Conservation (phyloP, 2,888 invertebrate genomes). For the Enoplolaimus lenunculus region DNA sequence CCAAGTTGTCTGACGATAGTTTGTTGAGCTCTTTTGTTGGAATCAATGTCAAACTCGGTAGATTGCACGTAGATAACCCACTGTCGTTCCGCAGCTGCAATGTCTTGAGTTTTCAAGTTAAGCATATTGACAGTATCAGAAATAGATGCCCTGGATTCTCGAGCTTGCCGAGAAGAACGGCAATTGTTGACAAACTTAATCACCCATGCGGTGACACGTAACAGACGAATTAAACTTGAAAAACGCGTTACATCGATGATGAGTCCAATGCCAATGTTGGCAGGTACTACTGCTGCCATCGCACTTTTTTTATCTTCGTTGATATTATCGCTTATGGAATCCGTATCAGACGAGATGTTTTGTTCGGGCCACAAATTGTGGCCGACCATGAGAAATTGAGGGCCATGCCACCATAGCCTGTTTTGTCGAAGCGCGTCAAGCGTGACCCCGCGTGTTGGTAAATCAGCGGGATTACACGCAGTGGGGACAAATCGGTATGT, state of each 20-base stretch:
- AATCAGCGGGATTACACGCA: conserved; percentile 29
- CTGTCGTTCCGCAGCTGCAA: neutral
- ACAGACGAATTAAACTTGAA: neutral
- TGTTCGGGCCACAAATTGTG: neutral
- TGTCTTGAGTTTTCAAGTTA: neutral
- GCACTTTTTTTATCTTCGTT: neutral
- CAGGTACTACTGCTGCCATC: neutral
- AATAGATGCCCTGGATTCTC: neutral
- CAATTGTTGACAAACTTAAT: neutral
- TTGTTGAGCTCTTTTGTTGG: neutral
- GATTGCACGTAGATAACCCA: neutral
- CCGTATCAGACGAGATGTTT: neutral
- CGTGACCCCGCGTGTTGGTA: neutral
- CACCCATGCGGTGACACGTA: neutral
- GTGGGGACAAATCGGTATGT: conserved; percentile 18
- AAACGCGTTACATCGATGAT: neutral
- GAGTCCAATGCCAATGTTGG: neutral
- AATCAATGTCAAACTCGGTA: neutral
- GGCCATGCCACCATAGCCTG: neutral
- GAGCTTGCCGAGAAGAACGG: neutral
- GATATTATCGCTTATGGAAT: neutral
- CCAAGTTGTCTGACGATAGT: neutral
- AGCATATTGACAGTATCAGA: neutral
- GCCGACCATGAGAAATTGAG: neutral
- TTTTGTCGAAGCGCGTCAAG: neutral